Base-by-base conservation (phyloP, 1,140 invertebrate genomes). In the Achroia grisella region DNA sequence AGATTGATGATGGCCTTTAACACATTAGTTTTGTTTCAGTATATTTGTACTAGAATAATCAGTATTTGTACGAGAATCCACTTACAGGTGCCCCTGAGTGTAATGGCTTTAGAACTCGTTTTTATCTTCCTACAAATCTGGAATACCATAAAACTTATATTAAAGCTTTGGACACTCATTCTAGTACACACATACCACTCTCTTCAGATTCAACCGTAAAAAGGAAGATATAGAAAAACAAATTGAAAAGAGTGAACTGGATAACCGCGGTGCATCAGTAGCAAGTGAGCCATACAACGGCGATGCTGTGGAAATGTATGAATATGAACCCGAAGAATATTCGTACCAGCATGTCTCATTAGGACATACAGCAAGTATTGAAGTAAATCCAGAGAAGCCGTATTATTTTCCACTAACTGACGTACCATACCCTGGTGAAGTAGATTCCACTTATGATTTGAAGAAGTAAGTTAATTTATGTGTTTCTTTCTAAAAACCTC, bases 331-430 rank as follows among this genome's bases (percentile, higher is more conserved):
- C 0, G 77, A 77, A 33, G 67, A 71, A 30, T 52, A 44, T 10
- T 44, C 45, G 0, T 74, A 74, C 27, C 33, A 62, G 11, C 56
- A 66, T 17, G 30, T 57, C 0, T 63, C 70, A 5, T 1, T 63
- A 4, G 14, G n/a, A 10, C 39, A 27, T 1, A 51, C 56, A 11
- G 33, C 36, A 3, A 73, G 66, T 30, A 12, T 59, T 1, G 40
- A 58, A 3, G 58, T 59, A 4, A 71, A 66, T 27, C 59, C 66
- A 2, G 62, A 71, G 11, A 62, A 51, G 40, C 67, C 63, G 1
- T 79, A 42, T 46, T 80, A 75, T 12, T 43, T 84, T 46, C 53
- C 75, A 9, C 44, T 80, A 0, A 78, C 75, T 9, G 74, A 84
- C 41, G 72, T 81, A 0, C 63, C 58, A 1, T 79, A 81, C 44